Evolutionary conservation across 2,113 vertebrate species (phyloP), one percentile per base, ranked within the genome.

Genomic region (Calyptomena viridis): DNA sequence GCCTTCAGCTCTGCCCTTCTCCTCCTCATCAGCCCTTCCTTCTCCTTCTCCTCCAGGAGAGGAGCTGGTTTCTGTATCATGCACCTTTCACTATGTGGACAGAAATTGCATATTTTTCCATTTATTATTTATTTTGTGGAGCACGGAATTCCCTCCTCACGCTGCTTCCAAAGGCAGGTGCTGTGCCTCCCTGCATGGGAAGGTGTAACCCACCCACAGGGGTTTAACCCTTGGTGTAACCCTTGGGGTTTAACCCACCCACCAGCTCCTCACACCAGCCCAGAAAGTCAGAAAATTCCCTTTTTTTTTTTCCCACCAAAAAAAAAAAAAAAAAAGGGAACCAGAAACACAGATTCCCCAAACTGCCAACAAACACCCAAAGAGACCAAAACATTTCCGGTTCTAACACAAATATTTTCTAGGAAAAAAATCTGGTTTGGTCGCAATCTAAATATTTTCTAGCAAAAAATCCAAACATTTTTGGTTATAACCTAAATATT

Each of bases 31-130:
- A 76, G 23, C 9, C 31, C 85, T 77, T 42, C 35, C 1, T n/a
- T 35, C 6, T 16, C 58, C 64, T 73, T 62, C 35, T 37, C 31
- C 52, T 44, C 44, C 37, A 23, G 33, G 13, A 9, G 15, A 5
- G 7, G 40, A 30, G 52, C 30, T 44, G 5, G 0, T 39, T 24
- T 66, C 91, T 42, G 0, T 6, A 13, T 35, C 53, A 0, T 2
- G 11, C 28, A 52, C 18, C 33, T 69, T 20, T n/a, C 12, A 7
- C 35, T 23, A 0, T 56, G 52, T 27, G 66, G 12, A 33, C 23
- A 40, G 44, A 74, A 87, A 73, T 18, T 59, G 8, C 8, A 0
- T 30, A 2, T 21, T 37, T 76, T 18, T 11, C 27, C 35, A 1
- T 25, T 27, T 3, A 3, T 10, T 59, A 25, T 6, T 22, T 13